Base-by-base conservation (phyloP, 2,888 invertebrate species). In the Linyphia triangularis region DNA sequence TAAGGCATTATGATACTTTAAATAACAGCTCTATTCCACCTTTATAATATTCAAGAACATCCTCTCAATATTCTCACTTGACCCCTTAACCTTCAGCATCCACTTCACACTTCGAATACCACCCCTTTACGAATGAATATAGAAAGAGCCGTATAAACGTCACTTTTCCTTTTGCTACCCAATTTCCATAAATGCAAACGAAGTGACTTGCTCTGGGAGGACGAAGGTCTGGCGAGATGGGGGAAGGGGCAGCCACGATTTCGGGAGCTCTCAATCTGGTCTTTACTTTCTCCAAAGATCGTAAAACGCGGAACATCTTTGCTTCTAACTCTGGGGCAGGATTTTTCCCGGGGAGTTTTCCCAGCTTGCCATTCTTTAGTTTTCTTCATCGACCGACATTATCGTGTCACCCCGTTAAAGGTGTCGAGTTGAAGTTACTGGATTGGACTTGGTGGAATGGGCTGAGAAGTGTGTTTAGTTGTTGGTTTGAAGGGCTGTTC, bases 131-230 rank as follows among this genome's bases (percentile, higher is more conserved):
- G 24, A 65, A 69, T 30, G 57, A 57, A 57, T 69, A 69, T 69
- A 69, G 81, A 81, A 81, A 81, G 81, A 81, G 69, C 28, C 57
- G 30, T 69, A 81, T 81, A 81, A 81, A 81, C 69, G 81, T 81
- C 81, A 81, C 81, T 81, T 81, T 69, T 69, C 81, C 81, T 69
- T 57, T 69, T 81, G 69, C 69, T 69, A 81, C 81, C 81, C 81
- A 57, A 81, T 81, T 81, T 81, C 81, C 81, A 81, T 81, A 81
- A 81, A 81, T 81, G 81, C 81, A 81, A 81, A 81, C 81, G 81
- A 81, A 81, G 81, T 69, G 81, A 67, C 81, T 69, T n/a, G n/a
- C n/a, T n/a, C n/a, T n/a, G n/a, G n/a, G n/a, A 7, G n/a, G 37
- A 40, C 22, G 65, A 63, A 78, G 40, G 40, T 57, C 5, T n/a